A percentile compares a stretch with the other conserved stretches of the same genome.
Evolutionary conservation across 2,797 vertebrate genomes (phyloP).

Genomic region (Sebastes baramenuke): DNA sequence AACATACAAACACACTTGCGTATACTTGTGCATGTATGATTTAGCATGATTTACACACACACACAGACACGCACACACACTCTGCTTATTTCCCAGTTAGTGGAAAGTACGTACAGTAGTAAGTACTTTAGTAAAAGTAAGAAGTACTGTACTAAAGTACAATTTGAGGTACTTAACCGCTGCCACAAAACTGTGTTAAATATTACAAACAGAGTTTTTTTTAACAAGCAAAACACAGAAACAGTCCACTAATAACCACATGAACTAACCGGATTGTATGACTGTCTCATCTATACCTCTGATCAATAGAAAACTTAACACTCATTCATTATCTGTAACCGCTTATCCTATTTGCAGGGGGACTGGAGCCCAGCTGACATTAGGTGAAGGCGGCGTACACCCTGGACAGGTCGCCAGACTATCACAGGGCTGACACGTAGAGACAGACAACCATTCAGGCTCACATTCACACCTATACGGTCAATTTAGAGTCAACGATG

Average conservation of each 20-base stretch:
- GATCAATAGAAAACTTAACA: too few species aligned
- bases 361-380: too few species aligned
- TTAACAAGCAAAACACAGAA: not conserved
- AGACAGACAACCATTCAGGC: too few species aligned
- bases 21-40: not conserved
- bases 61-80: not conserved
- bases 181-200: not conserved
- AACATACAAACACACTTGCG: not conserved
- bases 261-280: not conserved
- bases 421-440: too few species aligned
- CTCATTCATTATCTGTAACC: too few species aligned
- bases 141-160: not conserved
- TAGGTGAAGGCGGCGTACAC: too few species aligned
- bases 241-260: not conserved
- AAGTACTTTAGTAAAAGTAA: not conserved
- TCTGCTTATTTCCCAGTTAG: not conserved
- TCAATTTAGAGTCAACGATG: too few species aligned
- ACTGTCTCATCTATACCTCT: not conserved
- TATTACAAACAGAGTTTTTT: not conserved
- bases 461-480: too few species aligned
- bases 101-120: not conserved
- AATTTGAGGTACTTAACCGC: not conserved
- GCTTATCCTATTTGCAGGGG: rapidly evolving
- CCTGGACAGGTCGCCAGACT: too few species aligned
- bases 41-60: not conserved